Conservation (phyloP, 1,140 invertebrate species). For the Dendroctonus valens region DNA sequence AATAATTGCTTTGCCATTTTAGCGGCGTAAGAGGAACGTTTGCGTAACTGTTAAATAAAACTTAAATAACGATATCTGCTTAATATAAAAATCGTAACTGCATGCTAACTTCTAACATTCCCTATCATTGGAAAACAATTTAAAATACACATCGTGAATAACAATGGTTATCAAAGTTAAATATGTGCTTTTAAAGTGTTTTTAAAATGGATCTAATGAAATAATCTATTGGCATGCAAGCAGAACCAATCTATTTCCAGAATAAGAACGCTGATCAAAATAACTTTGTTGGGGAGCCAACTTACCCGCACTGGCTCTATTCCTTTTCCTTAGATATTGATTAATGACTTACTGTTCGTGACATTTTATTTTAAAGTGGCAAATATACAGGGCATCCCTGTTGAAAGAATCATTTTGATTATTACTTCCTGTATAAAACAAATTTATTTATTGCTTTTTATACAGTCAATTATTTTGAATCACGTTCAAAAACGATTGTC, state of each 20-base stretch:
- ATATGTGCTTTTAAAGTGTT: constrained; percentile 25
- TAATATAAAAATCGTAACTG: neutral
- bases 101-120: constrained; percentile 27
- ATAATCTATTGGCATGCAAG: constrained; percentile 22
- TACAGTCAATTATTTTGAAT: no score
- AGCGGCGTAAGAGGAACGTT: no score
- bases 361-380: no score
- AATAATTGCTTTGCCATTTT: no score
- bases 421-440: no score
- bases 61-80: no score
- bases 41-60: no score
- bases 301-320: constrained; percentile 11
- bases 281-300: constrained; percentile 1
- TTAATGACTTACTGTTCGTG: no score
- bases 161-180: constrained; percentile 2
- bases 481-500: no score
- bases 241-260: constrained; percentile 9
- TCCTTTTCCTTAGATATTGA: neutral
- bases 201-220: constrained; percentile 20
- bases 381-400: no score
- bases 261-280: constrained; percentile 10
- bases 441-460: no score
- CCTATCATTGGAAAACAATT: constrained; percentile 13
- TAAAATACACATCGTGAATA: constrained; percentile 19
- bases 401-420: no score